Evolutionary conservation across 1,140 invertebrate genomes (phyloP), one percentile per base, ranked within the genome.

Genomic region (Babylonia areolata): DNA sequence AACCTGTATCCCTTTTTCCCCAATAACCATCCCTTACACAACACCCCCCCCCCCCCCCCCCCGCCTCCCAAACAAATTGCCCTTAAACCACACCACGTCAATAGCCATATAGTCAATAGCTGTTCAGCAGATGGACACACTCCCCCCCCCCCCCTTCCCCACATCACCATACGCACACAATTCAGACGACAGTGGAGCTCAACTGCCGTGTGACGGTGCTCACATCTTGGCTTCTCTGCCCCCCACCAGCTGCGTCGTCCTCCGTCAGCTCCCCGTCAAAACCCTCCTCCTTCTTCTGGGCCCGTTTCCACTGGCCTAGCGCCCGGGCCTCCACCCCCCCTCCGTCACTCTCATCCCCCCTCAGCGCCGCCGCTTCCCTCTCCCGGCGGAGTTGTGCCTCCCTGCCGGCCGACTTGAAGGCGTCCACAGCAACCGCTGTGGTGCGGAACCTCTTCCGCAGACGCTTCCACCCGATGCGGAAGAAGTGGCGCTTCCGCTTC

Each of bases 401-500:
- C 5, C n/a, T 1, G n/a, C 42, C 28, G 1, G 28, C 35, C 9
- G 23, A n/a, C 17, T 46, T 37, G 31, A 40, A 40, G 28, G 31
- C 77, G 39, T 28, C 71, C 9, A 79, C 28, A 15, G 28, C 77
- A 37, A n/a, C 40, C 37, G 35, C 23, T 12, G 46, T 54, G 6
- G n/a, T 35, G 46, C n/a, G 40, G 28, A 58, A 46, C 3, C 46
- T 23, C 42, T 80, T 80, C 11, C 78, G 40, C n/a, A 80, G 20
- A 1, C 78, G 28, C 31, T 58, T 51, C 42, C 40, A 80, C 31
- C 42, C 23, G 5, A 58, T 9, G 42, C 77, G n/a, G 42, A 80
- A 80, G 42, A 23, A 1, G 28, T 35, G 42, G 28, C 37, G 40
- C 46, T 85, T 86, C 77, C 92, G 88, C 85, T 94, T 94, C 64